Evolutionary conservation across 2,888 invertebrate species (phyloP), one percentile per base, ranked within the genome.

Genomic region (Agriotes lineatus): DNA sequence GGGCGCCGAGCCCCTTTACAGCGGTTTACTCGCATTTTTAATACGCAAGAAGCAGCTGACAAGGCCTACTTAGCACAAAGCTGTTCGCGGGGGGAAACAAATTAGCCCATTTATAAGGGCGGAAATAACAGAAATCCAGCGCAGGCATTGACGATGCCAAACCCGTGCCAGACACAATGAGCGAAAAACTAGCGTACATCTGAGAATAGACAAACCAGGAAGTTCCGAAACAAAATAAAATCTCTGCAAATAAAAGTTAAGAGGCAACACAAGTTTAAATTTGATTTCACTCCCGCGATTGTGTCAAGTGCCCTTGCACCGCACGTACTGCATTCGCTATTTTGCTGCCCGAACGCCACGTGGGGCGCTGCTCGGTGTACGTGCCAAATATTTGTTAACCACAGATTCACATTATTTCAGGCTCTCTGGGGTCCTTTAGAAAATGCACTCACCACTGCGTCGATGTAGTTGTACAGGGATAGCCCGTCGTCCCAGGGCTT

Each of bases 401-500:
- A n/a, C n/a, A n/a, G n/a, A n/a, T n/a, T n/a, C n/a, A n/a, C n/a
- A n/a, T n/a, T n/a, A n/a, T n/a, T n/a, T n/a, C n/a, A n/a, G n/a
- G n/a, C n/a, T n/a, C n/a, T n/a, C n/a, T n/a, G n/a, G n/a, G n/a
- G n/a, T n/a, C n/a, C n/a, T n/a, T n/a, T n/a, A n/a, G n/a, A n/a
- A n/a, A n/a, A 42, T 16, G 69, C 77, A 85, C 88, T 85, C 84
- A 92, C 92, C 79, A 84, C 83, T 33, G 92, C 86, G 82, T 90
- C 91, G 73, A 93, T 89, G 81, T 91, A 92, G 83, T 93, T 92
- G 83, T 92, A 91, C 9, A 93, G 85, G 0, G 90, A 89, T 42
- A 91, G 85, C 6, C 96, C 96, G 75, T 94, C 93, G 60, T 87
- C 87, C 94, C 95, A 94, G 0, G 93, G 91, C 45, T 88, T 85